Percentiles rank a stretch among this genome's conserved stretches.
Conservation (phyloP, 1,140 invertebrate genomes). For the Luehdorfia chinensis region DNA sequence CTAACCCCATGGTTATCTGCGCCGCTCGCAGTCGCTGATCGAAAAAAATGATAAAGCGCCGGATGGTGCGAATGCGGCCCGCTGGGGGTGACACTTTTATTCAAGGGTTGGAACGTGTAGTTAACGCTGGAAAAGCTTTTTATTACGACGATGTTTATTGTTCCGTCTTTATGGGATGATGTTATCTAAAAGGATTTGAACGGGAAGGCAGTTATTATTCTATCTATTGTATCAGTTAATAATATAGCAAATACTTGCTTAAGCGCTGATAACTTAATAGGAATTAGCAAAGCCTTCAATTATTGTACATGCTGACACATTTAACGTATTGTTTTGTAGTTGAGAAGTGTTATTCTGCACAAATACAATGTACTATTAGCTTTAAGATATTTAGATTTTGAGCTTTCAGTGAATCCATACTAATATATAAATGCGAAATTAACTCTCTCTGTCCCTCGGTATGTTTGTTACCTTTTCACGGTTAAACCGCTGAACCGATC, state of each 20-base stretch:
- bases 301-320: slow-evolving; percentile 4
- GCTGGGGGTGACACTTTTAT: slow-evolving; percentile 44
- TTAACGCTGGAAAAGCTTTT: slow-evolving; percentile 4
- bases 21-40: slow-evolving; percentile 38
- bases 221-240: neutral
- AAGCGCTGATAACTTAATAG: slow-evolving; percentile 6
- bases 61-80: slow-evolving; percentile 29
- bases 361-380: neutral
- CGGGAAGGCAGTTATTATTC: neutral
- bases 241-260: neutral
- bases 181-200: slow-evolving; percentile 2
- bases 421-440: too few species aligned
- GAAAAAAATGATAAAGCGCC: slow-evolving; percentile 63
- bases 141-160: neutral
- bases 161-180: neutral
- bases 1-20: slow-evolving; percentile 37
- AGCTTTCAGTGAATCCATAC: too few species aligned
- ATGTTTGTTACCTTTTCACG: too few species aligned
- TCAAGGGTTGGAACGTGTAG: slow-evolving; percentile 29
- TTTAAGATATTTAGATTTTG: too few species aligned
- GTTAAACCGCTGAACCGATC: too few species aligned
- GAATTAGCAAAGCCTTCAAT: neutral
- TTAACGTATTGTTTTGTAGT: slow-evolving; percentile 4
- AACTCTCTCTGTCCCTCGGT: too few species aligned
- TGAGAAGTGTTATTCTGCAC: neutral